Evolutionary conservation across 2,113 vertebrate genomes (phyloP).

Genomic region (Eleginops maclovinus): DNA sequence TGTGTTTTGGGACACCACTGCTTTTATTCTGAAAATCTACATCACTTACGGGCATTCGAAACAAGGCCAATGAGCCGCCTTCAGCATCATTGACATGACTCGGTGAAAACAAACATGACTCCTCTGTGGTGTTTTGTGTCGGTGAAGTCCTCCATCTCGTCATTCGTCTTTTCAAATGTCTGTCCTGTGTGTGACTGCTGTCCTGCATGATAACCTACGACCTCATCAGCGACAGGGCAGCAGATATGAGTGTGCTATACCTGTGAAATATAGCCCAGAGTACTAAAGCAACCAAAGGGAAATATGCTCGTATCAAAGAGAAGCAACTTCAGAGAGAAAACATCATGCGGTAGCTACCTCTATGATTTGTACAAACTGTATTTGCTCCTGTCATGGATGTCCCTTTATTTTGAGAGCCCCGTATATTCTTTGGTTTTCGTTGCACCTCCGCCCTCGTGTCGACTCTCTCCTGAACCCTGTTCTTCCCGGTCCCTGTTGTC

Average conservation of each 20-base stretch:
- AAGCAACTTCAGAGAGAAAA: slow-evolving; percentile 47
- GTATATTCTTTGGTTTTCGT: slow-evolving; percentile 38
- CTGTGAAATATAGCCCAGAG: neutral
- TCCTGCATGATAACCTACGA: slow-evolving; percentile 33
- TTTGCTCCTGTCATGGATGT: slow-evolving; percentile 32
- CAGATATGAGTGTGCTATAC: neutral
- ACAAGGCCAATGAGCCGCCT: neutral
- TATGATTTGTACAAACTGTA: slow-evolving; percentile 18
- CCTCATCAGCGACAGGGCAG: slow-evolving; percentile 6
- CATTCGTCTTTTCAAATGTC: slow-evolving; percentile 30
- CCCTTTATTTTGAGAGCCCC: slow-evolving; percentile 48
- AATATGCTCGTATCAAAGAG: neutral
- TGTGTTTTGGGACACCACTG: slow-evolving; percentile 22
- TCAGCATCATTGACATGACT: neutral
- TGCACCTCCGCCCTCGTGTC: slow-evolving; percentile 48
- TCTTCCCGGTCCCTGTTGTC: slow-evolving; percentile 44
- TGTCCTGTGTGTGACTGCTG: slow-evolving; percentile 30
- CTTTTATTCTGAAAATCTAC: neutral
- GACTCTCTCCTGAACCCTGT: slow-evolving; percentile 54
- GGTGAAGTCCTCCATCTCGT: slow-evolving; percentile 14
- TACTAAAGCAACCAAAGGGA: neutral
- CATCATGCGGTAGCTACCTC: slow-evolving; percentile 12
- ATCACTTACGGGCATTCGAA: neutral
- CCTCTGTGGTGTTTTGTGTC: slow-evolving; percentile 26
- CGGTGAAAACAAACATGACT: neutral